Evolutionary conservation across 2,888 invertebrate genomes (phyloP).

Genomic region (Coecobrya sp.): DNA sequence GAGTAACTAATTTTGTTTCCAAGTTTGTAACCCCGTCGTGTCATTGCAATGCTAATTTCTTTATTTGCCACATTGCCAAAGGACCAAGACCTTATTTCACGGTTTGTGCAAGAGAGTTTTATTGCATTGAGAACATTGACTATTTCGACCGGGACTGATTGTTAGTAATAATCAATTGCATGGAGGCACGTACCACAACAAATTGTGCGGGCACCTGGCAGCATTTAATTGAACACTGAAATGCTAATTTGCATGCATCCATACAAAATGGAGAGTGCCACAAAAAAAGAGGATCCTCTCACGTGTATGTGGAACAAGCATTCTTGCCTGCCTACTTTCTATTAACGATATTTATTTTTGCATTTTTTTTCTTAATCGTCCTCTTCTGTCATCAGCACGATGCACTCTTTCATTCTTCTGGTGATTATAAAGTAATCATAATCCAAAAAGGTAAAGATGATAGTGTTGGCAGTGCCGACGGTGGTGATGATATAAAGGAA

Average conservation of each 20-base stretch:
- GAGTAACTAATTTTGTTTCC: too few species aligned
- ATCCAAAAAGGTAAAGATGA: conserved; percentile 5
- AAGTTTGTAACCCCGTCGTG: too few species aligned
- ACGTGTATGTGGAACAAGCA: neutral
- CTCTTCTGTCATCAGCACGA: conserved; percentile 15
- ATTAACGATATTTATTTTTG: conserved; percentile 8
- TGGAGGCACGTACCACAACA: neutral
- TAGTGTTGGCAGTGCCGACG: neutral
- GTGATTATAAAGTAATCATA: conserved; percentile 58
- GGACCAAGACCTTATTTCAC: too few species aligned
- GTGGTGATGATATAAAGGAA: neutral
- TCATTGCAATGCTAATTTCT: too few species aligned
- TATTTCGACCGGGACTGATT: neutral
- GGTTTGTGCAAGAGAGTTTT: too few species aligned
- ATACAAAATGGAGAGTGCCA: neutral
- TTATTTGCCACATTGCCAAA: too few species aligned
- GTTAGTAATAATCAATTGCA: neutral
- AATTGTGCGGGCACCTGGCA: neutral
- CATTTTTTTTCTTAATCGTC: neutral
- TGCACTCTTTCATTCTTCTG: neutral
- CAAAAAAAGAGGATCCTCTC: neutral
- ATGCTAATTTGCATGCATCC: conserved; percentile 18
- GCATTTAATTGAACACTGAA: neutral
- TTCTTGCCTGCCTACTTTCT: neutral
- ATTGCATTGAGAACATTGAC: neutral